Conservation (phyloP, 64 coral and sea anemone genomes). For the Montipora cactus region DNA sequence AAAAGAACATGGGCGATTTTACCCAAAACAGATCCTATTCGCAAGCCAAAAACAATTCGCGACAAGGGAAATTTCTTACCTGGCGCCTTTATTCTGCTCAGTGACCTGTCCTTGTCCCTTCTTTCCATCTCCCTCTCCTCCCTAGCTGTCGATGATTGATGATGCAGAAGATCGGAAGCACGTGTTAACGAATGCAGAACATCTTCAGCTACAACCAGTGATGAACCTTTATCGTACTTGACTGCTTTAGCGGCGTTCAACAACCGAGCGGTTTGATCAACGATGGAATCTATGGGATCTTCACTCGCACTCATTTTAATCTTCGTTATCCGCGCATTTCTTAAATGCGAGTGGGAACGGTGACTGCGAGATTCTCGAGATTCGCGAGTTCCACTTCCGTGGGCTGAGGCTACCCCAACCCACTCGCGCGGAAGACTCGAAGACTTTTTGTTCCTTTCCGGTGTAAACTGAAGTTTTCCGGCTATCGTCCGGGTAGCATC, state of each 20-base stretch:
- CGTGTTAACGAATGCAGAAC: conserved; percentile 91
- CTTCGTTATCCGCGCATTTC: conserved; percentile 85
- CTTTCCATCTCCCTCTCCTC: conserved; percentile 78
- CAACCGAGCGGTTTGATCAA: conserved; percentile 84
- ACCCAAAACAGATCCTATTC: too few species aligned
- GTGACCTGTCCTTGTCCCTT: conserved; percentile 70
- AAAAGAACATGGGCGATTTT: too few species aligned
- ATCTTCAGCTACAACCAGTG: conserved; percentile 77
- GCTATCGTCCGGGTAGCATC: neutral
- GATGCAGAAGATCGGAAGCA: conserved; percentile 71
- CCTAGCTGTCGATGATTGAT: conserved; percentile 59
- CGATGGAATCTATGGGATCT: conserved; percentile 80
- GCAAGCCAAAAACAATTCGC: neutral
- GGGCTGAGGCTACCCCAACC: conserved; percentile 15
- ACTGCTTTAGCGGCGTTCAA: conserved; percentile 74
- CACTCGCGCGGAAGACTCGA: conserved; percentile 83
- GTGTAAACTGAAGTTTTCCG: conserved; percentile 33
- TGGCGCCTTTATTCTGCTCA: conserved; percentile 71
- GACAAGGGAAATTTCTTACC: conserved; percentile 19
- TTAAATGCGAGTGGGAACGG: conserved; percentile 62
- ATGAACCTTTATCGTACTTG: conserved; percentile 59
- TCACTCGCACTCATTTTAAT: conserved; percentile 83
- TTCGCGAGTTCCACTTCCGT: conserved; percentile 3
- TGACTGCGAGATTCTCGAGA: conserved; percentile 36
- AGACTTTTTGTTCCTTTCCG: conserved; percentile 66